phyloP scores from a whole-genome alignment of 2,113 vertebrate genomes.

The Mobula hypostoma region DNA sequence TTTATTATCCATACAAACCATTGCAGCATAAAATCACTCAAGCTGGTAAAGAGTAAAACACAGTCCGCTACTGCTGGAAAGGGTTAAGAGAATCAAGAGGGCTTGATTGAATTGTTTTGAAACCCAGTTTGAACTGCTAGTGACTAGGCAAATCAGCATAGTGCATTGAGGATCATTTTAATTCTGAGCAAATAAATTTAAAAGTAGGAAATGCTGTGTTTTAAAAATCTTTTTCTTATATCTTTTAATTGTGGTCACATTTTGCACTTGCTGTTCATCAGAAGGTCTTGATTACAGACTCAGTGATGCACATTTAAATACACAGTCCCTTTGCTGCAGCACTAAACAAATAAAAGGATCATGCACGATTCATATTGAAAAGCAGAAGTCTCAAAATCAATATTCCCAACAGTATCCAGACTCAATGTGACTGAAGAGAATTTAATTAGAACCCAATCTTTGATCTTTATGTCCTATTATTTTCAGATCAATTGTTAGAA shows the following conservation, averaged over 20 bases:
- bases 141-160: not conserved
- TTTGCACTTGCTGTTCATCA: constrained; percentile 2
- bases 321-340: not conserved
- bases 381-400: not conserved
- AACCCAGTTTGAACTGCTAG: not conserved
- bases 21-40: constrained; percentile 31
- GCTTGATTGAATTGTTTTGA: not conserved
- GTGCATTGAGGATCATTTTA: not conserved
- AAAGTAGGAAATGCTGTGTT: not conserved
- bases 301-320: not conserved
- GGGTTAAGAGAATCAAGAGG: not conserved
- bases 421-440: not conserved
- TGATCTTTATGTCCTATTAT: not conserved
- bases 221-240: not conserved
- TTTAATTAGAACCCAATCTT: not conserved
- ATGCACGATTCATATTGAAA: not conserved
- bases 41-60: constrained; percentile 20
- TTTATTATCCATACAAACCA: constrained; percentile 26
- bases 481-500: not conserved
- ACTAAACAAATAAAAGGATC: not conserved
- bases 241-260: not conserved
- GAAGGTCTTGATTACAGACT: not conserved
- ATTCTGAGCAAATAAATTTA: not conserved
- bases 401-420: not conserved
- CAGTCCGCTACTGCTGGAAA: not conserved